Conservation (phyloP, 2,113 vertebrate species). For the Pterocles orientalis region DNA sequence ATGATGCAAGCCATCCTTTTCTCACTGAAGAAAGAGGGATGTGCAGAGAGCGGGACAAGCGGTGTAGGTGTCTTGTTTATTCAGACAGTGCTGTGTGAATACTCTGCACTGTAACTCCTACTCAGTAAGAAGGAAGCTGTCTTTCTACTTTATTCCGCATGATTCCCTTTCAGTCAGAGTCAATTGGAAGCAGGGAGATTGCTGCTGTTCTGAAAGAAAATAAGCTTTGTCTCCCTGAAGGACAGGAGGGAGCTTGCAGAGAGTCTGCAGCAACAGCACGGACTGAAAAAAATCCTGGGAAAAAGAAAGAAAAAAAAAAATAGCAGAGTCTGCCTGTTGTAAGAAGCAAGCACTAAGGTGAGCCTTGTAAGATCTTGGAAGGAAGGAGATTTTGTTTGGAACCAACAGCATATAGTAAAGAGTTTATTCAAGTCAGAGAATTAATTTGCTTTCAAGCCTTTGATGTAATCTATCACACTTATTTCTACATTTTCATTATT, state of each 20-base stretch:
- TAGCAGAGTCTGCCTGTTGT: background rate
- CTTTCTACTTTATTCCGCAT: background rate
- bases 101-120: background rate
- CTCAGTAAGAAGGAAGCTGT: background rate
- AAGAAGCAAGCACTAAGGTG: background rate
- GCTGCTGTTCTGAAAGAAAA: slow-evolving; percentile 9
- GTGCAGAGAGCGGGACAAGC: background rate
- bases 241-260: background rate
- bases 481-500: background rate
- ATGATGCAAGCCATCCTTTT: background rate
- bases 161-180: background rate
- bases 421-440: background rate
- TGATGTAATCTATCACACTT: background rate
- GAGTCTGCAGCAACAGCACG: background rate
- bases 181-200: background rate
- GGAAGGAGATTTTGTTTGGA: background rate
- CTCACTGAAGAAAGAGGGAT: background rate
- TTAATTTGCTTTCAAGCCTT: background rate
- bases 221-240: background rate
- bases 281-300: background rate
- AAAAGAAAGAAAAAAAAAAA: too few relatives aligned
- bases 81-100: background rate
- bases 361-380: background rate
- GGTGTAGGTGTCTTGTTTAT: background rate
- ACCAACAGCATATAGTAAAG: background rate